Conservation (phyloP, 2,888 invertebrate species). For the Ochropacha duplaris region DNA sequence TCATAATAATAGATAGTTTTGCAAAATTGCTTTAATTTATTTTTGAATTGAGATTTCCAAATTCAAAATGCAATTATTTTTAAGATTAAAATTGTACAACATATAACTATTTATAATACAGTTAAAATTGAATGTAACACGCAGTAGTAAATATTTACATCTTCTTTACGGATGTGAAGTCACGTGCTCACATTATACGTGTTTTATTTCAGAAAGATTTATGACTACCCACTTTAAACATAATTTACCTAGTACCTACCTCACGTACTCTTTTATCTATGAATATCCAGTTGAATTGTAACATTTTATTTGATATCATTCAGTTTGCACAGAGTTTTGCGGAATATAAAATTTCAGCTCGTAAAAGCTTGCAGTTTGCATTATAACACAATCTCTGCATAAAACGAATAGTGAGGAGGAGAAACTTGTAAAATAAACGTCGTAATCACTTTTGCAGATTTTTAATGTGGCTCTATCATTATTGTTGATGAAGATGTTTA, state of each 20-base stretch:
- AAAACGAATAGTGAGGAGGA: background rate
- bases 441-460: background rate
- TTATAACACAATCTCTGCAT: background rate
- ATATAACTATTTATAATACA: constrained; percentile 21
- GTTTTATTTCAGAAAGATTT: constrained; percentile 69
- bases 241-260: constrained; percentile 30
- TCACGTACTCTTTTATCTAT: constrained; percentile 43
- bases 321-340: background rate
- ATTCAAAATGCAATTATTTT: too few relatives aligned
- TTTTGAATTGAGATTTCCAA: too few relatives aligned
- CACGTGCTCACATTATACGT: constrained; percentile 55
- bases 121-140: constrained; percentile 32
- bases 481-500: too few relatives aligned
- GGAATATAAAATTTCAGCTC: background rate
- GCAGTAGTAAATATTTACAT: constrained; percentile 65
- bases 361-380: background rate
- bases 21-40: too few relatives aligned
- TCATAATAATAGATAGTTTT: too few relatives aligned
- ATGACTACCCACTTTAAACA: constrained; percentile 58
- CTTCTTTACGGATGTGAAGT: constrained; percentile 43
- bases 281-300: constrained; percentile 7
- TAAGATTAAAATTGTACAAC: too few relatives aligned
- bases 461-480: background rate
- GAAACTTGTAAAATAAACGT: background rate
- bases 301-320: constrained; percentile 2